Percentiles rank a stretch among this genome's conserved stretches.
Conservation (phyloP, 1,140 invertebrate genomes). For the Lepidurus apus region DNA sequence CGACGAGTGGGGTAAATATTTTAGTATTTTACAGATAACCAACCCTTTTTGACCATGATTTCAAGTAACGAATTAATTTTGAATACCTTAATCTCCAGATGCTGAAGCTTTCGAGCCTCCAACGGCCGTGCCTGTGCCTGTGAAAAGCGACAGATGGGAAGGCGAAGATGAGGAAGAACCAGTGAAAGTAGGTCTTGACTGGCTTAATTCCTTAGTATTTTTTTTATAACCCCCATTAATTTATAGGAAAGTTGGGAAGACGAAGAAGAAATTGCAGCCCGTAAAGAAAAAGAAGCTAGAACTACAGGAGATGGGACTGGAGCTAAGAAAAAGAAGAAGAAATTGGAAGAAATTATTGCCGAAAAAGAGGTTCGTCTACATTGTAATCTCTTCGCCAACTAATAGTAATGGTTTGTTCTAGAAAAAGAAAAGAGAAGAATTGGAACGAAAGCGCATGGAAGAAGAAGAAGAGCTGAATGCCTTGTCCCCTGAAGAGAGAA, state of each 20-base stretch:
- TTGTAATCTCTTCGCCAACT: not conserved
- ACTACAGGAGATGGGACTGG: not conserved
- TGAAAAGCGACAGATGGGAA: slow-evolving; percentile 32
- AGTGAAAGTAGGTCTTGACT: slow-evolving; percentile 30
- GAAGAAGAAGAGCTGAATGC: slow-evolving; percentile 11
- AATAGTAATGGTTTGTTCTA: not conserved
- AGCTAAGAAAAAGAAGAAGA: slow-evolving; percentile 31
- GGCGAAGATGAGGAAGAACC: slow-evolving; percentile 34
- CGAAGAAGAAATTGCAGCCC: slow-evolving; percentile 21
- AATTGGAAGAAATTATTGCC: slow-evolving; percentile 33
- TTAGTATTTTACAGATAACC: not conserved
- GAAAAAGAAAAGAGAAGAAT: slow-evolving; percentile 26
- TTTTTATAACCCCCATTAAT: not conserved
- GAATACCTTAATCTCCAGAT: slow-evolving; percentile 13
- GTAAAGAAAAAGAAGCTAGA: slow-evolving; percentile 6
- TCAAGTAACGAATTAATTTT: not conserved
- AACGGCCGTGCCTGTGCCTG: slow-evolving; percentile 24
- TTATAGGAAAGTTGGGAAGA: slow-evolving; percentile 34
- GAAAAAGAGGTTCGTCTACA: slow-evolving; percentile 20
- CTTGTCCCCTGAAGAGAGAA: slow-evolving; percentile 32
- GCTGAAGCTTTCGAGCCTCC: slow-evolving; percentile 31
- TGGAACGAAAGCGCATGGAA: slow-evolving; percentile 26
- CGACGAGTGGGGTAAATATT: slow-evolving; percentile 30
- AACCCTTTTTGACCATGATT: not conserved
- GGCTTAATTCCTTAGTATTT: not conserved